A percentile compares a stretch with the other conserved stretches of the same genome.
phyloP scores from a whole-genome alignment of 2,797 vertebrate species.

The Bovichtus variegatus region DNA sequence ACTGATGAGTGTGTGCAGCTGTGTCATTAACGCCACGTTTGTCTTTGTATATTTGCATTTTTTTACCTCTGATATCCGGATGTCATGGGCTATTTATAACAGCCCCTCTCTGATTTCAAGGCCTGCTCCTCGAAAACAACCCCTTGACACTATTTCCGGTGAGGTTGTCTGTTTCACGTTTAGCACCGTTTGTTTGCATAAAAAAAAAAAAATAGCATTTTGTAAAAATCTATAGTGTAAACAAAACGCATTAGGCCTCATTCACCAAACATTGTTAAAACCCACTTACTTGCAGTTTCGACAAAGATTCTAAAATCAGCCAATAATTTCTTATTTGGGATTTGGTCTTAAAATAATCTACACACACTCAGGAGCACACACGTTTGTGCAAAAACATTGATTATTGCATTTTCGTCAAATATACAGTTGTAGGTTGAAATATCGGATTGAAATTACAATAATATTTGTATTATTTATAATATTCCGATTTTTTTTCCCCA shows the following conservation, averaged over 20 bases:
- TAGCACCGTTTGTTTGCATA: constrained; percentile 2
- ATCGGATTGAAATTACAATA: no score
- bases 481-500: no score
- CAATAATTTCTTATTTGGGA: no score
- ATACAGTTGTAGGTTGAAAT: no score
- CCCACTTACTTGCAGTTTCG: no score
- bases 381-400: no score
- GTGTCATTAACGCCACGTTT: constrained; percentile 78
- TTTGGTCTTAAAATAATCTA: no score
- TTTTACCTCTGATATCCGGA: constrained; percentile 65
- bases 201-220: background rate
- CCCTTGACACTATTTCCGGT: constrained; percentile 21
- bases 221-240: background rate
- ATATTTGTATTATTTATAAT: no score
- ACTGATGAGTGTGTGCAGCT: constrained; percentile 58
- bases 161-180: background rate
- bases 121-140: constrained; percentile 23
- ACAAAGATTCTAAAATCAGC: no score
- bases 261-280: no score
- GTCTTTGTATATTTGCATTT: constrained; percentile 71
- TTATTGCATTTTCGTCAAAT: no score
- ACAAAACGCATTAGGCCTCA: constrained; percentile 23
- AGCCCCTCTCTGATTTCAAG: constrained; percentile 20
- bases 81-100: constrained; percentile 63
- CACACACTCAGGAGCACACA: no score